Evolutionary conservation across 2,888 invertebrate species (phyloP).

Genomic region (Euplagia quadripunctaria): DNA sequence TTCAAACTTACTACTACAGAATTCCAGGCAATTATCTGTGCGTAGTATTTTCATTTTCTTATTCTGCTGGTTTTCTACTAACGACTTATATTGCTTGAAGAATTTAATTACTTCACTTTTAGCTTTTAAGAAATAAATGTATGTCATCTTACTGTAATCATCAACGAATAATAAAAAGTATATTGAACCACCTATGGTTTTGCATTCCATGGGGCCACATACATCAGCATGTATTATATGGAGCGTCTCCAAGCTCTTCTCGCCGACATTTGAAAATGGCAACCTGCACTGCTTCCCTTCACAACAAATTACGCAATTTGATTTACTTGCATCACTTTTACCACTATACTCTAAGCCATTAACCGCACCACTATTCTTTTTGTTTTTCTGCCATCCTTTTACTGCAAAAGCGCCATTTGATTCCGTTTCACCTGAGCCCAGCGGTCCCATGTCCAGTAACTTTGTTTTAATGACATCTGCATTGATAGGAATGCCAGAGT

Average conservation of each 20-base stretch:
- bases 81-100: background rate
- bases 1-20: background rate
- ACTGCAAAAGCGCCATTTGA: background rate
- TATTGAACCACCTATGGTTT: background rate
- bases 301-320: background rate
- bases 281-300: background rate
- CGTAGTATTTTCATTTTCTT: background rate
- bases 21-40: conserved; percentile 1
- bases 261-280: background rate
- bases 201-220: background rate
- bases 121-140: background rate
- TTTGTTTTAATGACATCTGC: conserved; percentile 12
- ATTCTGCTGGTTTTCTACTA: background rate
- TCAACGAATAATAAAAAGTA: background rate
- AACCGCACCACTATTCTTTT: background rate
- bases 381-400: background rate
- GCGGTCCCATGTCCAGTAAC: conserved; percentile 5
- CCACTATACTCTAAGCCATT: background rate
- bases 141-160: background rate
- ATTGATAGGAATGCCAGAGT: conserved; percentile 18
- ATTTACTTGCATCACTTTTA: background rate
- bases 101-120: background rate
- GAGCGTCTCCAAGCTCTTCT: background rate
- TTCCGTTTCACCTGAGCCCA: too few relatives aligned
- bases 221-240: background rate